Conservation (phyloP, 2,888 invertebrate species). For the Campopleginae sp. region DNA sequence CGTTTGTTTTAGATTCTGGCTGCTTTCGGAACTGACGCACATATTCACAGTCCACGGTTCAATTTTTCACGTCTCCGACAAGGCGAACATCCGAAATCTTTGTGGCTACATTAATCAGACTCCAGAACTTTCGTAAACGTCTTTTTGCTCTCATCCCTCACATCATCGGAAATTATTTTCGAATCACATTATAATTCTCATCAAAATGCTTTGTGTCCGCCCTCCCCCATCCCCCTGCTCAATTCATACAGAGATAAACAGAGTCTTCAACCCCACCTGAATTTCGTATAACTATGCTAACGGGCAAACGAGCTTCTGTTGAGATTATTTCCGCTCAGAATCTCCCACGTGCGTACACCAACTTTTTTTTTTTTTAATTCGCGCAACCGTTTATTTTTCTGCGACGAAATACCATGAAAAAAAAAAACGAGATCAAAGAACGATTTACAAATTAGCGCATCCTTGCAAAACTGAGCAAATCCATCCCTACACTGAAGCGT, state of each 20-base stretch:
- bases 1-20: neutral
- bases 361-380: neutral
- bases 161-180: constrained; percentile 2
- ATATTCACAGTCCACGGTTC: neutral
- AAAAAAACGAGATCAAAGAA: neutral
- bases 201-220: neutral
- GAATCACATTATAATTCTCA: constrained; percentile 43
- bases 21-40: neutral
- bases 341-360: neutral
- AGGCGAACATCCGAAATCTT: neutral
- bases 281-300: neutral
- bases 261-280: constrained; percentile 6
- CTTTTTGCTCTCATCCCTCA: neutral
- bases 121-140: neutral
- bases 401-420: neutral
- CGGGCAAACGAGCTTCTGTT: neutral
- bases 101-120: neutral
- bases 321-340: neutral
- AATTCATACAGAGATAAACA: neutral
- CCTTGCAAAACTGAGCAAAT: neutral
- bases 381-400: neutral
- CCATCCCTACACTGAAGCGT: neutral
- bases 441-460: neutral
- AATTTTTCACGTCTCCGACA: neutral
- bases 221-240: neutral